Base-by-base conservation (phyloP, 2,797 vertebrate genomes). In the Thalassophryne amazonica region DNA sequence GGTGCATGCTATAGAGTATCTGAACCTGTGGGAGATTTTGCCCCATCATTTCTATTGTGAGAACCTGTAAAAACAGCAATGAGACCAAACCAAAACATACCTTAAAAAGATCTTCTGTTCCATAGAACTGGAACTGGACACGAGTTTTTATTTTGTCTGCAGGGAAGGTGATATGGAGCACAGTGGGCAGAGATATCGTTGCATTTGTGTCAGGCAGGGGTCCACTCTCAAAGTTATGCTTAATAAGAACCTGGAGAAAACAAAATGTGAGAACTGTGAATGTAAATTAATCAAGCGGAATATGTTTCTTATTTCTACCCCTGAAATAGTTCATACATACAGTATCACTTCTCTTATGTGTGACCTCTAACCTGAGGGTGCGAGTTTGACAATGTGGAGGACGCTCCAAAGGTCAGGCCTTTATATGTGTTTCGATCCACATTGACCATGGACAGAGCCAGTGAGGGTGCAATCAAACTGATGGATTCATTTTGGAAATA, bases 41-140 rank as follows among this genome's bases (percentile, higher is more conserved):
- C n/a, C n/a, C n/a, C n/a, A n/a, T n/a, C n/a, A n/a, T n/a, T n/a
- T n/a, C n/a, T n/a, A n/a, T n/a, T n/a, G n/a, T n/a, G n/a, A n/a
- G n/a, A n/a, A n/a, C n/a, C n/a, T n/a, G n/a, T n/a, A n/a, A n/a
- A n/a, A n/a, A n/a, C n/a, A n/a, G n/a, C n/a, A n/a, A n/a, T n/a
- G n/a, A n/a, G n/a, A n/a, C n/a, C n/a, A n/a, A n/a, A n/a, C 24
- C 13, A 18, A 6, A 24, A 12, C 16, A 9, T 91, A 97, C 95
- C 90, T 66, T 60, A 77, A 98, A 98, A 23, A 94, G 90, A 1
- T 88, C 83, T 11, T 81, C 42, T 7, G 64, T 83, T 30, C 86
- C 92, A 64, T 91, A 93, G 77, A 95, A 97, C 16, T 90, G 92
- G 72, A 97, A 98, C 73, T 95, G 94, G 43, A 98, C 77, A 25